Base-by-base conservation (phyloP, 2,797 vertebrate genomes). In the Fundulus diaphanus region DNA sequence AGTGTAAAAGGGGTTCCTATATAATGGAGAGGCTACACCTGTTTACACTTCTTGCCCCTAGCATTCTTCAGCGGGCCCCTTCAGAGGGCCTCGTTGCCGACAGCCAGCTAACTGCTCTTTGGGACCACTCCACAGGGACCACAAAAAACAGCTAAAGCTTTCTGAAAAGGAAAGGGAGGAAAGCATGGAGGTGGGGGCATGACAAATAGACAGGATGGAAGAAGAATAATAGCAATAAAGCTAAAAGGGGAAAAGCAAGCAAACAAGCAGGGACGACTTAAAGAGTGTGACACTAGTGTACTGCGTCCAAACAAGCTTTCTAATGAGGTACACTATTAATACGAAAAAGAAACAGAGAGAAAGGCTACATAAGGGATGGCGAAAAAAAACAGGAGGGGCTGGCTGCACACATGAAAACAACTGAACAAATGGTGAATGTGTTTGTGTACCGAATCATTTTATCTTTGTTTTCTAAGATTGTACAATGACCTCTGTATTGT, bases 1-100 rank as follows among this genome's bases (percentile, higher is more conserved):
- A 82, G 82, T 75, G 72, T 80, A 76, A 79, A n/a, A 76, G 74
- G 80, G 85, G 87, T 87, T 83, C 88, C 78, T 84, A 89, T 92
- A 96, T 95, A 96, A 96, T 96, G 93, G 94, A 95, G 90, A 88
- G 84, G 88, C 93, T 93, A 93, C 96, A 97, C 96, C 96, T 97
- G 97, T 98, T 98, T 97, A 96, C 95, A 95, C 96, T 95, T 94
- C 95, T 94, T 94, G 85, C 92, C 95, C 95, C 91, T 86, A 88
- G 94, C 94, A 94, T 94, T 96, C 94, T 95, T 90, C 92, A 90
- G 93, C 92, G 91, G 95, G 92, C 92, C 93, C 93, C 93, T 95
- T 94, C 90, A 84, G 95, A 97, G 96, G 93, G 94, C 93, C 96
- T 97, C 92, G 89, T 91, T 85, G 86, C 85, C 81, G 84, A 73